Conservation (phyloP, 2,113 vertebrate species). For the Oreocharis arfaki region DNA sequence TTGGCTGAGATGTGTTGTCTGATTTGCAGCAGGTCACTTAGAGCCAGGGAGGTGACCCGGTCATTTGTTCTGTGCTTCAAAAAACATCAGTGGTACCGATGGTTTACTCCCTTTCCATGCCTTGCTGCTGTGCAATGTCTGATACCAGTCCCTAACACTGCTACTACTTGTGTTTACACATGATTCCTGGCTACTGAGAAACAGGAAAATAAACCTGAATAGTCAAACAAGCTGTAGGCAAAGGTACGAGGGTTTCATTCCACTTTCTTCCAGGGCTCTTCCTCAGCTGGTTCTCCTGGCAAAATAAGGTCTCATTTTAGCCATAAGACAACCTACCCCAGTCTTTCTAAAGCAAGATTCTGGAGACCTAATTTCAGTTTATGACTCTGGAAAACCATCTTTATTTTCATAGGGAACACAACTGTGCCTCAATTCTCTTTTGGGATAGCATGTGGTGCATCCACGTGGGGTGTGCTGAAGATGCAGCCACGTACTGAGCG, state of each 20-base stretch:
- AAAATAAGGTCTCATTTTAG: not conserved
- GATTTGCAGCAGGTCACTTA: not conserved
- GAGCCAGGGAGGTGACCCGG: not conserved
- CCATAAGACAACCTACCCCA: not conserved
- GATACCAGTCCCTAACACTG: not conserved
- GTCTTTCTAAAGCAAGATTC: not conserved
- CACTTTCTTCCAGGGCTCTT: not conserved
- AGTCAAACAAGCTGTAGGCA: not conserved
- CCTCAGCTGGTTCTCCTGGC: not conserved
- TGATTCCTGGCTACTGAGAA: not conserved
- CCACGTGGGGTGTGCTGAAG: not conserved
- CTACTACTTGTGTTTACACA: not conserved
- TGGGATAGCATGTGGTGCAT: rapidly evolving
- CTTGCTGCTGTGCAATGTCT: not conserved
- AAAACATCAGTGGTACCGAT: not conserved
- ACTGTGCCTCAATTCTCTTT: not conserved
- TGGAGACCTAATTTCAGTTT: not conserved
- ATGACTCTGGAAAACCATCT: not conserved
- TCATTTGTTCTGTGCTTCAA: not conserved
- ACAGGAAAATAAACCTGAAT: not conserved
- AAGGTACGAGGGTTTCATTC: not conserved
- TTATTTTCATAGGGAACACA: not conserved
- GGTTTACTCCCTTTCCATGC: not conserved
- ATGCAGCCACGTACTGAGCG: rapidly evolving
- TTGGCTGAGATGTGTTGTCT: not conserved